Percentiles rank a stretch among this genome's conserved stretches.
Conservation (phyloP, 2,797 vertebrate genomes). For the Heliangelus exortis region DNA sequence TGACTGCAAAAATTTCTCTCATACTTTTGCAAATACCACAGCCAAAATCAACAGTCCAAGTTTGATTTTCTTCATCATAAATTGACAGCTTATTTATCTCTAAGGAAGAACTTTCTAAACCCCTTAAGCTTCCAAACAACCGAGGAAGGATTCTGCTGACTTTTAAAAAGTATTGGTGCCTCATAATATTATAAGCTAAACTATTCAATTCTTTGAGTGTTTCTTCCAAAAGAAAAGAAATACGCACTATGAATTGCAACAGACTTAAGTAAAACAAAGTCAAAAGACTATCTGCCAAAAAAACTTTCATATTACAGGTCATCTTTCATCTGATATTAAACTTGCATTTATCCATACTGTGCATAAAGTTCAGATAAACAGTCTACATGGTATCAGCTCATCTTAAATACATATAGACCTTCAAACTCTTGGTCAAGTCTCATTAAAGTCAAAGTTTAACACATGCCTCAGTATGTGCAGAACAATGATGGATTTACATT, state of each 20-base stretch:
- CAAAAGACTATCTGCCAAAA: not conserved
- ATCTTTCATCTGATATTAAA: conserved; percentile 29
- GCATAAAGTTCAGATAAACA: not conserved
- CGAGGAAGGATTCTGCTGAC: conserved; percentile 87
- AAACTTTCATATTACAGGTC: not conserved
- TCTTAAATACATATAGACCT: conserved; percentile 21
- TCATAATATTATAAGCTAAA: conserved; percentile 65
- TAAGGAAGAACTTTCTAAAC: conserved; percentile 80
- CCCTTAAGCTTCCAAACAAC: conserved; percentile 80
- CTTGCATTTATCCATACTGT: not conserved
- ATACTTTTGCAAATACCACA: conserved; percentile 71
- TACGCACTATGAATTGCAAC: conserved; percentile 36
- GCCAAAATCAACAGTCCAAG: conserved; percentile 83
- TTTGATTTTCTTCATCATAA: conserved; percentile 84
- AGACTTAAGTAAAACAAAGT: conserved; percentile 26
- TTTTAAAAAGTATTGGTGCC: conserved; percentile 84
- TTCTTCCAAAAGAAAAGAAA: conserved; percentile 2
- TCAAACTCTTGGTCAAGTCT: conserved; percentile 22
- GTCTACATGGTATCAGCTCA: not conserved
- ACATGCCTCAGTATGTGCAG: not conserved
- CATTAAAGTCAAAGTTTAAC: conserved; percentile 49
- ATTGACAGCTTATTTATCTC: conserved; percentile 88
- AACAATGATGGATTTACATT: conserved; percentile 45
- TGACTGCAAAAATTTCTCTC: conserved; percentile 78
- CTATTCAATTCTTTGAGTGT: conserved; percentile 41